Evolutionary conservation across 2,888 invertebrate genomes (phyloP), one percentile per base, ranked within the genome.

Genomic region (Dasysyrphus tricinctus): DNA sequence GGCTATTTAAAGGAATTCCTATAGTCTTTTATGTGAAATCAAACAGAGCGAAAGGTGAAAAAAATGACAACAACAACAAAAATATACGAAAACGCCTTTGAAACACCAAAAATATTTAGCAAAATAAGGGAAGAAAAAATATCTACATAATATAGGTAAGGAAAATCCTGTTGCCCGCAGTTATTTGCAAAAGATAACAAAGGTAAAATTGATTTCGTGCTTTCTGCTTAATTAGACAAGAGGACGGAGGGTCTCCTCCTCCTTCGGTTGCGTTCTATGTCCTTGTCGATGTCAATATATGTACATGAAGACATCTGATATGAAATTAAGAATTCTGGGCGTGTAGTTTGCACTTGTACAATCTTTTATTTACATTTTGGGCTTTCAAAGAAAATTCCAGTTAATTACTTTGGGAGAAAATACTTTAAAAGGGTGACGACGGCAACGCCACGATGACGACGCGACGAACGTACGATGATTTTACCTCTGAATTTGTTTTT

Each of bases 141-240:
- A 24, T 24, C n/a, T 24, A 24, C 3, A 3, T 24, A 24, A 24
- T 3, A 24, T 24, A 24, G 24, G 24, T 34, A n/a, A 39, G 56
- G 57, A 61, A 49, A 67, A 70, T 32, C 82, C 67, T 82, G 44
- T 61, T 61, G 69, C 49, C 74, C 57, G 14, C 86, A 86, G 82
- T 74, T 82, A 82, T 86, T 86, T 86, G 56, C 78, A 74, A 86
- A 78, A 78, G 82, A 82, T 79, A 86, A 82, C 85, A 86, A 86
- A 82, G 82, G 78, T 79, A 59, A 86, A 86, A 82, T 82, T 82
- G 82, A 78, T 86, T 86, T 82, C 82, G 82, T 86, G 82, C 75
- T 86, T 86, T 86, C 78, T 78, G 70, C 86, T 78, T 82, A 86
- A 86, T 86, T 86, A 82, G 82, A 72, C 78, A 65, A 69, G 57